Evolutionary conservation across 1,140 invertebrate genomes (phyloP).

Genomic region (Sminthurides bifidus): DNA sequence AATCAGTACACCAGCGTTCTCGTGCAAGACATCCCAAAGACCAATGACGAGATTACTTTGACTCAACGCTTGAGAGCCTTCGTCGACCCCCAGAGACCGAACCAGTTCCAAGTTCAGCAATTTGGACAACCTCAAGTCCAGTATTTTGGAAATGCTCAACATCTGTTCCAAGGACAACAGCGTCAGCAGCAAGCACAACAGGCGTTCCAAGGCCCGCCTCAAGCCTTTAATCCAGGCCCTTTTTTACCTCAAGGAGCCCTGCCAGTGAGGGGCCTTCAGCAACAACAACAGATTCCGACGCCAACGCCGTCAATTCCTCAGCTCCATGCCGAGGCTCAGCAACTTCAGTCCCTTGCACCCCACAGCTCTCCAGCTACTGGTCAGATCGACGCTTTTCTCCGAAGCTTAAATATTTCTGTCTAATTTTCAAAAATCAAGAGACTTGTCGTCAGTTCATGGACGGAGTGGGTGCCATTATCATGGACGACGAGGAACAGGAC

Average conservation of each 20-base stretch:
- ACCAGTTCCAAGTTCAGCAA: constrained; percentile 12
- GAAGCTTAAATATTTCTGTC: constrained; percentile 49
- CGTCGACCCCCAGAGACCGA: constrained; percentile 44
- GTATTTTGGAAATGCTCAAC: constrained; percentile 14
- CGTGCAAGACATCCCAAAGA: constrained; percentile 61
- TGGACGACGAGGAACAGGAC: too few relatives aligned
- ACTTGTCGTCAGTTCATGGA: constrained; percentile 1
- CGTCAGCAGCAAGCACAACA: constrained; percentile 38
- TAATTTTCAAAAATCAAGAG: constrained; percentile 17
- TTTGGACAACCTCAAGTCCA: constrained; percentile 23
- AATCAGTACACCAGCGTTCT: constrained; percentile 67
- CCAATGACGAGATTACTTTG: constrained; percentile 45
- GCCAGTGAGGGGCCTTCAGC: constrained; percentile 2
- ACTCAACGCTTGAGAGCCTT: constrained; percentile 61
- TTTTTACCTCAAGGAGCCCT: constrained; percentile 8
- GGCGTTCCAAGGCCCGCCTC: constrained; percentile 51
- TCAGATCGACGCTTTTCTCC: constrained; percentile 67
- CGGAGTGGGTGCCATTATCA: too few relatives aligned
- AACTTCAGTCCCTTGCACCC: neutral
- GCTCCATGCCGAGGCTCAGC: constrained; percentile 10
- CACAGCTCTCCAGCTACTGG: constrained; percentile 37
- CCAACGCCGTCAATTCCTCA: constrained; percentile 8
- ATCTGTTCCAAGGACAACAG: constrained; percentile 43
- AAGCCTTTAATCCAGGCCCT: neutral
- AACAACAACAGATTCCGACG: constrained; percentile 10